Evolutionary conservation across 2,888 invertebrate species (phyloP).

Genomic region (Scaptodrosophila latifasciaeformis): DNA sequence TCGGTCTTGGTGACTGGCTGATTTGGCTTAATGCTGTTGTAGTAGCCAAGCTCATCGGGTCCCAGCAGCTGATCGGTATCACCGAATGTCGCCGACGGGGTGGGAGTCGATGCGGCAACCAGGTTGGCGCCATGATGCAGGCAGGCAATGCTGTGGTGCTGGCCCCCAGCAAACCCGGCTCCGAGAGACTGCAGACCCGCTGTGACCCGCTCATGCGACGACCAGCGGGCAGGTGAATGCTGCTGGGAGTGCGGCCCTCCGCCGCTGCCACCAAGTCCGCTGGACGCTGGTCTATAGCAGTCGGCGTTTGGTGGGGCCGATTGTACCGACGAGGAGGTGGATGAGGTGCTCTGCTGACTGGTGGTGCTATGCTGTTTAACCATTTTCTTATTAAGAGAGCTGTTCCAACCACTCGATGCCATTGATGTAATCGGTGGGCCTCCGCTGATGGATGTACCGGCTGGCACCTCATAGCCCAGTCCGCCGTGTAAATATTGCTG

Average conservation of each 20-base stretch:
- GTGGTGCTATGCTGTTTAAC: conserved; percentile 58
- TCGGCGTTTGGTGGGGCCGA: conserved; percentile 50
- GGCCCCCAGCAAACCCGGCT: conserved; percentile 20
- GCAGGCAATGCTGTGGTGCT: conserved; percentile 28
- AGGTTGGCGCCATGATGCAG: neutral
- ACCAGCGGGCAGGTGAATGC: conserved; percentile 37
- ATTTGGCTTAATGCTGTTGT: too few relatives aligned
- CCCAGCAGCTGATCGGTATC: too few relatives aligned
- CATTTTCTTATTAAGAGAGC: conserved; percentile 43
- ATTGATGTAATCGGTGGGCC: too few relatives aligned
- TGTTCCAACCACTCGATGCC: neutral
- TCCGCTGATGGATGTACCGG: too few relatives aligned
- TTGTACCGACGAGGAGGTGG: conserved; percentile 60
- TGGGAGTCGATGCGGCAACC: neutral
- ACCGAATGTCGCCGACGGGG: conserved; percentile 4
- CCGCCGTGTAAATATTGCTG: neutral
- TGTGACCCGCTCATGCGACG: conserved; percentile 37
- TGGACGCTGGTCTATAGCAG: conserved; percentile 27
- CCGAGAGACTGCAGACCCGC: conserved; percentile 2
- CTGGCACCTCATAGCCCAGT: neutral
- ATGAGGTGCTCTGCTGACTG: conserved; percentile 63
- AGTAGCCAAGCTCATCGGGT: too few relatives aligned
- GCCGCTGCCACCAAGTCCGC: too few relatives aligned
- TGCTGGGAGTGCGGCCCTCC: conserved; percentile 17
- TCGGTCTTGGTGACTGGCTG: conserved; percentile 13